These are phyloP conservation scores for Cancer borealis DNA, from an alignment of 2,888 invertebrate genomes.

Conservation along the genomic window DNA sequence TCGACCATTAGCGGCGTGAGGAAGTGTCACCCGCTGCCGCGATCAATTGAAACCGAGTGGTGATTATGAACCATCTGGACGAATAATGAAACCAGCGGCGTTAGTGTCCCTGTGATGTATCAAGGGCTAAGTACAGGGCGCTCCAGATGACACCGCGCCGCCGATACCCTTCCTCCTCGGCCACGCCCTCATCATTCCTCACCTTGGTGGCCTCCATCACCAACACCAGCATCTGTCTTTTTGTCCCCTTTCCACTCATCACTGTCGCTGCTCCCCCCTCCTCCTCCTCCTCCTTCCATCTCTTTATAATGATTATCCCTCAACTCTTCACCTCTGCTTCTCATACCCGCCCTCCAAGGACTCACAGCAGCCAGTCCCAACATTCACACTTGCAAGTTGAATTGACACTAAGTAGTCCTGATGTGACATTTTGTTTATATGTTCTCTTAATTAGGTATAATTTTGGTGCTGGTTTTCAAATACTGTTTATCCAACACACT, in stretches of 20 bases:
- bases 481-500: neutral
- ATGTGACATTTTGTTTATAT: neutral
- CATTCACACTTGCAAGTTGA: neutral
- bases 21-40: slow-evolving; percentile 28
- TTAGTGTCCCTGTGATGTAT: neutral
- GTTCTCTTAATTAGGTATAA: neutral
- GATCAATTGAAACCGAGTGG: slow-evolving; percentile 34
- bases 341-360: neutral
- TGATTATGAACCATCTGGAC: slow-evolving; percentile 39
- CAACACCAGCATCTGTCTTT: slow-evolving; percentile 29
- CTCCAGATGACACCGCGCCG: neutral
- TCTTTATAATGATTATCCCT: neutral
- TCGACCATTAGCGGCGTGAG: slow-evolving; percentile 33
- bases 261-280: neutral
- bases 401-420: neutral
- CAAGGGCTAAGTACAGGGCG: slow-evolving; percentile 27
- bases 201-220: slow-evolving; percentile 9
- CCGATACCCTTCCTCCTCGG: neutral
- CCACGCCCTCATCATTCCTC: slow-evolving; percentile 30
- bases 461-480: neutral
- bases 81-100: slow-evolving; percentile 7
- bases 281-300: slow-evolving; percentile 15
- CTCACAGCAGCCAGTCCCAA: neutral
- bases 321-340: neutral
- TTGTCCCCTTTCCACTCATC: slow-evolving; percentile 1